Base-by-base conservation (phyloP, 2,113 vertebrate species). In the Pundamilia nyererei region DNA sequence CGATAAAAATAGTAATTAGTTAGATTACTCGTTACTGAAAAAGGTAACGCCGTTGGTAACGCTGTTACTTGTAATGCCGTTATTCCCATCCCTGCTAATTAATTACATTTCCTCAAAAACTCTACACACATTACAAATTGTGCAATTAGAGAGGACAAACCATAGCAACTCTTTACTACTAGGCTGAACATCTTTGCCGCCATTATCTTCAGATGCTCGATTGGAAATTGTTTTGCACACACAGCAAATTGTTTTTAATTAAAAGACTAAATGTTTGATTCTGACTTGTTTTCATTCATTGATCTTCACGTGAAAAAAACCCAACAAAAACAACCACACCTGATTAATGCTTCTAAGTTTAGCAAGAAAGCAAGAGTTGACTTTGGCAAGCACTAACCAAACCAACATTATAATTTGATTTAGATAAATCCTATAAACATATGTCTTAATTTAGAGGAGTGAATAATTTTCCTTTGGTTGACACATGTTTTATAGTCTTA, bases 51-150 rank as follows among this genome's bases (percentile, higher is more conserved):
- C 3, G 17, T 9, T 51, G 8, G 17, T n/a, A 51, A 51, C 8
- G 17, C 17, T 2, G 13, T 58, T 58, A 5, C 55, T 58, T 58
- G 26, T 58, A 58, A 58, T 1, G 3, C 13, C 7, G 2, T 58
- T 58, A 17, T 58, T 58, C 7, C 55, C 26, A 58, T 31, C 14
- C 31, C 5, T 58, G 56, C 86, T 87, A 84, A 89, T 89, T 89
- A 87, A 93, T 93, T 91, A 70, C 3, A 79, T 83, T 90, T 90
- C 51, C 38, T 65, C 82, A 83, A 65, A 38, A 70, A 45, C n/a
- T 65, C 47, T 29, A 45, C 42, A 75, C 70, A 31, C 6, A 31
- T 47, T 29, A 47, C 24, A 33, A 12, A 51, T 21, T 60, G 60
- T 79, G 35, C 11, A 38, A 81, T 21, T 79, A 83, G 83, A 42